A percentile compares a stretch with the other conserved stretches of the same genome.
These are phyloP conservation scores for Phataginus tricuspis DNA, from an alignment of 2,797 vertebrate species.

Conservation along the genomic window DNA sequence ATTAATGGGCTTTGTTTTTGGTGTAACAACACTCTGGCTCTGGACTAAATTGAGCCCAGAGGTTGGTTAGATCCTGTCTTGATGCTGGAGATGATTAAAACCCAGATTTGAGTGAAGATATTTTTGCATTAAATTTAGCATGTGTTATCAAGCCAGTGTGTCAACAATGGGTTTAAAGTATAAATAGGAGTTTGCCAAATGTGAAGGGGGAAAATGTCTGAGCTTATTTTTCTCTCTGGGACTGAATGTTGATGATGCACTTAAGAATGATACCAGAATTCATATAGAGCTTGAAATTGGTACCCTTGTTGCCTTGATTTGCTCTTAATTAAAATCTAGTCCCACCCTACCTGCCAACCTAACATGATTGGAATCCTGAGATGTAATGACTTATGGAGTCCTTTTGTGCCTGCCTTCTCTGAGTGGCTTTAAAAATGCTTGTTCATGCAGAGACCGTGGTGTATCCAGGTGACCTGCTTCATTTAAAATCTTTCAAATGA, in stretches of 20 bases:
- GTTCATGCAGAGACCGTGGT: background rate
- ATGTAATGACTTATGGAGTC: background rate
- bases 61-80: background rate
- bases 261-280: background rate
- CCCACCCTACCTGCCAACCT: background rate
- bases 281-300: background rate
- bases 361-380: background rate
- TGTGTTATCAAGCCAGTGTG: background rate
- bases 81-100: background rate
- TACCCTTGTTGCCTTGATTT: background rate
- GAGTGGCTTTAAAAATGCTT: background rate
- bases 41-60: background rate
- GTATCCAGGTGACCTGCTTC: background rate
- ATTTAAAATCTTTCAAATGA: conserved; percentile 25
- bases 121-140: background rate
- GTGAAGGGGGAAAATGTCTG: background rate
- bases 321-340: conserved; percentile 20
- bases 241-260: background rate
- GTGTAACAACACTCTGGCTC: background rate
- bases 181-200: background rate
- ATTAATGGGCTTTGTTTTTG: background rate
- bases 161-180: background rate
- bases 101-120: background rate
- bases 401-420: background rate
- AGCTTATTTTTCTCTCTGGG: conserved; percentile 15